These are phyloP conservation scores for Anoncus sp. DNA, from an alignment of 2,888 invertebrate genomes.

Conservation along the genomic window DNA sequence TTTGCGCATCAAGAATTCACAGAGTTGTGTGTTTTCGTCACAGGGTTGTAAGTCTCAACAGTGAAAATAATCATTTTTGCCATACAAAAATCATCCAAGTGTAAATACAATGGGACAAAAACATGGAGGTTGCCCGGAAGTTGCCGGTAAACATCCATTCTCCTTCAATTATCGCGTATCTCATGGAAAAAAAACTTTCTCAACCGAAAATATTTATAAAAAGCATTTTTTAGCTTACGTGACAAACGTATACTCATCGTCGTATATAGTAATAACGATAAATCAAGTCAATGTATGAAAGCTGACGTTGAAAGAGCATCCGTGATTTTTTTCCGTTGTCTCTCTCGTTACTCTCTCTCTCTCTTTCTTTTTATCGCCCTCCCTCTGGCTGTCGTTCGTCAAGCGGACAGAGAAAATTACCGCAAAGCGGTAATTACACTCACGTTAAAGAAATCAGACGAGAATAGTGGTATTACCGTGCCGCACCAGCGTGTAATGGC, in stretches of 20 bases:
- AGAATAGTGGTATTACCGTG: slow-evolving; percentile 42
- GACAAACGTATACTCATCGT: slow-evolving; percentile 8
- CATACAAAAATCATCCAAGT: too few species aligned
- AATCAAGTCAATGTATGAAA: slow-evolving; percentile 40
- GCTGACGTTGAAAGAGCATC: slow-evolving; percentile 56
- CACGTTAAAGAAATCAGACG: slow-evolving; percentile 62
- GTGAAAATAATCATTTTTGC: too few species aligned
- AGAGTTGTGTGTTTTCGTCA: too few species aligned
- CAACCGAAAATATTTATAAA: not conserved
- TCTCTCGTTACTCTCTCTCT: slow-evolving; percentile 1
- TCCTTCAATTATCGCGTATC: too few species aligned
- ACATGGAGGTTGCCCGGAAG: too few species aligned
- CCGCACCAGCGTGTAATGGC: slow-evolving; percentile 36
- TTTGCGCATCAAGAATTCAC: too few species aligned
- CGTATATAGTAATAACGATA: slow-evolving; percentile 24
- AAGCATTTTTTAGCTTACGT: slow-evolving; percentile 4
- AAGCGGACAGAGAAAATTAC: slow-evolving; percentile 58
- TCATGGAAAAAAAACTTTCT: not conserved
- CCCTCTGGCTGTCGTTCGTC: slow-evolving; percentile 41
- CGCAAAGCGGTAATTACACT: slow-evolving; percentile 63
- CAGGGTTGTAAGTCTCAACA: too few species aligned
- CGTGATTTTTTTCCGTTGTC: slow-evolving; percentile 54
- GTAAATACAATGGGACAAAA: too few species aligned
- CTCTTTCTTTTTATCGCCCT: not conserved
- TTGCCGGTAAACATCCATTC: too few species aligned